phyloP scores from a whole-genome alignment of 1,140 invertebrate species.

The Dreissena rostriformis region DNA sequence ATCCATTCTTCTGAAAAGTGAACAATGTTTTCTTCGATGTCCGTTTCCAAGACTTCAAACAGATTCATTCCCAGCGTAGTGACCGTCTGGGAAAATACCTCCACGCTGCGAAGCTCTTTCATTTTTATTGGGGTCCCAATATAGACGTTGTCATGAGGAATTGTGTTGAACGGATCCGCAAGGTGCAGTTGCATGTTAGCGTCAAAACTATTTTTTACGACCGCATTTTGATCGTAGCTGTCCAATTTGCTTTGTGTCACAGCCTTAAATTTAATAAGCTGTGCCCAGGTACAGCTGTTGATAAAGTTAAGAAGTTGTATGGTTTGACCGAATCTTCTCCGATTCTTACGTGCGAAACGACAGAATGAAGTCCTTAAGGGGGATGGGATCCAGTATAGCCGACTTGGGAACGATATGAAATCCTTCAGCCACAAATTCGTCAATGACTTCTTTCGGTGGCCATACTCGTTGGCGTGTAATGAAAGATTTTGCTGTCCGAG shows the following conservation, averaged over 20 bases:
- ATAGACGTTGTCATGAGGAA: background rate
- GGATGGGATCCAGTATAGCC: background rate
- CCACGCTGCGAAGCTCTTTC: background rate
- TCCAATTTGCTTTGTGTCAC: background rate
- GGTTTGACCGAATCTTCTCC: background rate
- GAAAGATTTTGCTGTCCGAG: background rate
- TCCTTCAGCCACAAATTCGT: conserved; percentile 5
- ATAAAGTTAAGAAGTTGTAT: background rate
- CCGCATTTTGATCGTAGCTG: background rate
- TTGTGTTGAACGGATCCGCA: background rate
- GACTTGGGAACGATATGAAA: conserved; percentile 17
- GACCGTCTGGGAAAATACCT: conserved; percentile 8
- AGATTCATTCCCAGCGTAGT: conserved; percentile 20
- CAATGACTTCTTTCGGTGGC: background rate
- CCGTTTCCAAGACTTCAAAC: conserved; percentile 2
- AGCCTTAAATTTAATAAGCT: background rate
- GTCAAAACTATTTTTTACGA: no score
- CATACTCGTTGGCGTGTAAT: background rate
- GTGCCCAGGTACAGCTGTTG: background rate
- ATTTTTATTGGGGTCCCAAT: background rate
- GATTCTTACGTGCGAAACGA: conserved; percentile 21
- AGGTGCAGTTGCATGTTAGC: background rate
- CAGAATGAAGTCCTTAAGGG: conserved; percentile 19
- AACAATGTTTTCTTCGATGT: conserved; percentile 10
- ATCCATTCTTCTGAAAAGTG: background rate